Evolutionary conservation across 2,113 vertebrate species (phyloP).

Genomic region (Egretta garzetta): DNA sequence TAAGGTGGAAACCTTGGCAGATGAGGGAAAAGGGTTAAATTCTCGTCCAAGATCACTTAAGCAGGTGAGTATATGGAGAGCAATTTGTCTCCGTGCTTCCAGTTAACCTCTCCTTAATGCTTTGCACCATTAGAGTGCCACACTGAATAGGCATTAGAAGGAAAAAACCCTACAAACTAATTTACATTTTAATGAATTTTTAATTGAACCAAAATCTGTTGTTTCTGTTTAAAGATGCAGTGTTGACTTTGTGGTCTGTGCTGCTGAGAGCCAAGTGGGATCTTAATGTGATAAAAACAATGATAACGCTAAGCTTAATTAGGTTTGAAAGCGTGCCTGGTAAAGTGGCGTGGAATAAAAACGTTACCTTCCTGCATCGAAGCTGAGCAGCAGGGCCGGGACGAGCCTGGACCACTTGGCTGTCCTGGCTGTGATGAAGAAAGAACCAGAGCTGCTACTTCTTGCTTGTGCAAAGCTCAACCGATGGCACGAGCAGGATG

Average conservation of each 20-base stretch:
- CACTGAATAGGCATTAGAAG: conserved; percentile 67
- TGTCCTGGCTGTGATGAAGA: not conserved
- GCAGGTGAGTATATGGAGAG: not conserved
- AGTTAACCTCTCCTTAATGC: conserved; percentile 60
- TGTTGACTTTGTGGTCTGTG: conserved; percentile 79
- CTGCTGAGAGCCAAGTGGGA: conserved; percentile 76
- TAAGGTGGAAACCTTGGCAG: not conserved
- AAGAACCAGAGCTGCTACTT: not conserved
- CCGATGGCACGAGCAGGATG: accelerated
- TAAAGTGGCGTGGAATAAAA: conserved; percentile 35
- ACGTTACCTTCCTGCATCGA: not conserved
- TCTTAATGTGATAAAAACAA: conserved; percentile 81
- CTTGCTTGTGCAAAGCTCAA: not conserved
- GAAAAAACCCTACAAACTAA: conserved; percentile 72
- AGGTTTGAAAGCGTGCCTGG: conserved; percentile 71
- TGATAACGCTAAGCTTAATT: conserved; percentile 82
- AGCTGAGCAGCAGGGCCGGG: not conserved
- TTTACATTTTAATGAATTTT: conserved; percentile 90
- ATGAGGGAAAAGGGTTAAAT: not conserved
- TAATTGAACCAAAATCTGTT: conserved; percentile 87
- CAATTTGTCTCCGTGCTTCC: not conserved
- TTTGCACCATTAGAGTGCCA: conserved; percentile 70
- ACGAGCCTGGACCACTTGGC: not conserved
- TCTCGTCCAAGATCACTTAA: not conserved
- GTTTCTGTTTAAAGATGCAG: conserved; percentile 84